Evolutionary conservation across 2,113 vertebrate species (phyloP).

Genomic region (Callocephalon fimbriatum): DNA sequence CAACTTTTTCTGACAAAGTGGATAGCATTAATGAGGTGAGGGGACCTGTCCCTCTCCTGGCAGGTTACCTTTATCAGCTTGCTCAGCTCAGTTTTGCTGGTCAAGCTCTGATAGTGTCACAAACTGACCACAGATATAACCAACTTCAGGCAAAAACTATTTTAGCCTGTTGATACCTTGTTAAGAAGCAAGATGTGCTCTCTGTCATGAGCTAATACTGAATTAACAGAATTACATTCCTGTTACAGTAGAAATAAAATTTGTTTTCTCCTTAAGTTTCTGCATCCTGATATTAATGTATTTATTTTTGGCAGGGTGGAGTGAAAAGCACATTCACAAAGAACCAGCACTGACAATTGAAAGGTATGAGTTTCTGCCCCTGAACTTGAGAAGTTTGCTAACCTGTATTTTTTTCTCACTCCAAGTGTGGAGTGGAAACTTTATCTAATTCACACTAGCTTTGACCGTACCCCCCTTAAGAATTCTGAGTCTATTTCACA

Average conservation of each 20-base stretch:
- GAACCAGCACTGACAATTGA: not conserved
- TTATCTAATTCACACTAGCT: not conserved
- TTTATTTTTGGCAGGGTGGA: slow-evolving; percentile 53
- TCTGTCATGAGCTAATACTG: not conserved
- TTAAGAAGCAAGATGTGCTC: not conserved
- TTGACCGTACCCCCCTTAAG: not conserved
- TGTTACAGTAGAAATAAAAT: not conserved
- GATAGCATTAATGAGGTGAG: not conserved
- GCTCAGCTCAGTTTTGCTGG: not conserved
- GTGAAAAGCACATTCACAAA: slow-evolving; percentile 42
- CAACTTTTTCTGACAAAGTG: not conserved
- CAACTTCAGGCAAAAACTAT: not conserved
- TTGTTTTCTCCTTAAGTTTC: not conserved
- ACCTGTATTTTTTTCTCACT: not conserved
- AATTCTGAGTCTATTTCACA: not conserved
- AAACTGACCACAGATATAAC: not conserved
- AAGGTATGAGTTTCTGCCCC: not conserved
- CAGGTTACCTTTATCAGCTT: not conserved
- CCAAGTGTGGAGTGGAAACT: not conserved
- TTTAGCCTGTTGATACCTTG: not conserved
- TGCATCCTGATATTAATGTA: not conserved
- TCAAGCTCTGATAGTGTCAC: not conserved
- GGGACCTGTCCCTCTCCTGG: not conserved
- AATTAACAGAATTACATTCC: not conserved
- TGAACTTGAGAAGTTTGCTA: not conserved